Base-by-base conservation (phyloP, 2,113 vertebrate species). In the Aphyosemion australe region DNA sequence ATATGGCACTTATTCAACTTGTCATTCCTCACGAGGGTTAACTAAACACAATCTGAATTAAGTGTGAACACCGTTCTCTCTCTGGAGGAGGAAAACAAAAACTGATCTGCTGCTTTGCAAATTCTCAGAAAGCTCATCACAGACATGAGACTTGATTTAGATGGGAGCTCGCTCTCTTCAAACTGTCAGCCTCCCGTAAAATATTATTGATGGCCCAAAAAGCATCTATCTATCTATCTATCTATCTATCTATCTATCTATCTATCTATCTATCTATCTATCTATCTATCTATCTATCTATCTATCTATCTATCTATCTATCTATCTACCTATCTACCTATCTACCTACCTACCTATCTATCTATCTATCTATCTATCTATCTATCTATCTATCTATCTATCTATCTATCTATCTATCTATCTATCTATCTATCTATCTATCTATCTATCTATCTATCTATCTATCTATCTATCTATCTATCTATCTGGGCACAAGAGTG, bases 171-270 rank as follows among this genome's bases (percentile, higher is more conserved):
- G 93, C 92, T 94, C 91, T 92, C 80, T 93, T 94, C 93, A 93
- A 93, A 94, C 93, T 93, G 91, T 92, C 94, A 92, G 94, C 94
- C 94, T 94, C 91, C 90, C 94, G 94, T 93, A 94, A 96, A 48
- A 94, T 94, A 94, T 95, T 96, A 97, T 97, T 97, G 96, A 96
- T 96, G 95, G 92, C 92, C 93, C 85, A 89, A 82, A 86, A 88
- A 74, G 61, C 76, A 86, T 81, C 78, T 91, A 2, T 26, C 21
- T 26, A 2, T 26, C 21, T 26, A 2, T 26, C 21, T 26, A 2
- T 26, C 21, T 26, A 2, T 26, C 21, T 26, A 2, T 26, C 21
- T 26, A 2, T 26, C 21, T 26, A 2, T 26, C 21, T 26, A 2
- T 26, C 26, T 26, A 2, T 26, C 26, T 26, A 2, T 26, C 26